Conservation (phyloP, 2,888 invertebrate species). For the Thyatira batis region DNA sequence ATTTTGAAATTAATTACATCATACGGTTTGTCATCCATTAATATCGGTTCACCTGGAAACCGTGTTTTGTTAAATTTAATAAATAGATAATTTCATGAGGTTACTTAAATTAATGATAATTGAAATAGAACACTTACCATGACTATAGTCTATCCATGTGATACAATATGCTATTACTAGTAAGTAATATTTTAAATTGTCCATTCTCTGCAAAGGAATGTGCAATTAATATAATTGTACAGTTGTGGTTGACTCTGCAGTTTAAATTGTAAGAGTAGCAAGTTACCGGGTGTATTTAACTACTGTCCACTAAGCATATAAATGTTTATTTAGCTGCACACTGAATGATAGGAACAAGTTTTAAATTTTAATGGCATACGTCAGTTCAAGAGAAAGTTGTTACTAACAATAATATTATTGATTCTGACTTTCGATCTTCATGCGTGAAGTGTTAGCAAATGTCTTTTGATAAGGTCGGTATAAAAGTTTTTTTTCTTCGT, state of each 20-base stretch:
- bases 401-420: slow-evolving; percentile 48
- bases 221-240: slow-evolving; percentile 25
- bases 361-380: slow-evolving; percentile 72
- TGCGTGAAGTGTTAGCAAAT: slow-evolving; percentile 47
- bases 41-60: slow-evolving; percentile 39
- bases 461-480: background rate
- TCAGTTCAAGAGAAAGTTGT: slow-evolving; percentile 65
- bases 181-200: slow-evolving; percentile 26
- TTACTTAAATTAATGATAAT: no score
- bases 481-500: background rate
- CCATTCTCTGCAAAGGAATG: slow-evolving; percentile 34
- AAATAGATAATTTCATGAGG: slow-evolving; percentile 4
- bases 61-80: background rate
- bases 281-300: slow-evolving; percentile 72
- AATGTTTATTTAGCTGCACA: slow-evolving; percentile 63
- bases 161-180: slow-evolving; percentile 31
- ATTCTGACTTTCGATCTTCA: slow-evolving; percentile 57
- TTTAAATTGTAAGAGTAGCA: slow-evolving; percentile 60
- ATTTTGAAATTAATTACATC: slow-evolving; percentile 62
- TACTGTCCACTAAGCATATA: slow-evolving; percentile 53
- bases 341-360: slow-evolving; percentile 73
- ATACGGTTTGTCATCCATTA: slow-evolving; percentile 51
- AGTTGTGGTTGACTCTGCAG: slow-evolving; percentile 52
- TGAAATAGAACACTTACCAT: slow-evolving; percentile 36
- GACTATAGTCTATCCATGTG: slow-evolving; percentile 23